These are phyloP conservation scores for Calonectris borealis DNA, from an alignment of 2,113 vertebrate species.

Conservation along the genomic window DNA sequence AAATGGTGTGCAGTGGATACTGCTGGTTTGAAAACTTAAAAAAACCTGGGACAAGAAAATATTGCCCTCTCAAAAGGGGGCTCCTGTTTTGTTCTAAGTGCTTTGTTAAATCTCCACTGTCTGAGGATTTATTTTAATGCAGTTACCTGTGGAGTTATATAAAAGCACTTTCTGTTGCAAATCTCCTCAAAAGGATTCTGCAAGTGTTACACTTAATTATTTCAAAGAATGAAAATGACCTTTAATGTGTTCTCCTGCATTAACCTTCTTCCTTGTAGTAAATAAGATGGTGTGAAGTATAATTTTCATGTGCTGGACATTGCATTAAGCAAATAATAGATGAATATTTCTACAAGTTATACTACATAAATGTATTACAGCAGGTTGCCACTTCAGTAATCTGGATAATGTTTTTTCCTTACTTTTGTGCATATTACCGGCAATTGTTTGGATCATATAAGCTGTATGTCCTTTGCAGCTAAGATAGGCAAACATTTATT, in stretches of 20 bases:
- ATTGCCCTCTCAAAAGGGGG: neutral
- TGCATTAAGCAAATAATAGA: slow-evolving; percentile 4
- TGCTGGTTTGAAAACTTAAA: neutral
- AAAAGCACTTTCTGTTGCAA: slow-evolving; percentile 20
- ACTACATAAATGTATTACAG: neutral
- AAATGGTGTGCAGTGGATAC: neutral
- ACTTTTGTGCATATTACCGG: neutral
- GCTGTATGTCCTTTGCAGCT: neutral
- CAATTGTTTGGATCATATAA: neutral
- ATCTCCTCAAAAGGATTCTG: slow-evolving; percentile 17
- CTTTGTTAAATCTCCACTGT: neutral
- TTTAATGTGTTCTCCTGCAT: slow-evolving; percentile 19
- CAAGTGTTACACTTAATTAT: slow-evolving; percentile 44
- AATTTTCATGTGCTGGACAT: neutral
- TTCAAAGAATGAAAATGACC: slow-evolving; percentile 38
- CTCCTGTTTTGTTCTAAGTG: neutral
- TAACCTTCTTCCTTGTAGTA: slow-evolving; percentile 1
- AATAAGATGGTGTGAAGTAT: neutral
- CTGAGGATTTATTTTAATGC: slow-evolving; percentile 37
- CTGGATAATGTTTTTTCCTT: neutral
- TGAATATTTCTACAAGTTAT: neutral
- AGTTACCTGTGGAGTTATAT: slow-evolving; percentile 18
- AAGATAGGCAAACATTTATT: neutral
- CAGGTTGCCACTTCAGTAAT: neutral
- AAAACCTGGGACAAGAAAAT: neutral